phyloP scores from a whole-genome alignment of 1,140 invertebrate genomes.

The Xylocopa sonorina region DNA sequence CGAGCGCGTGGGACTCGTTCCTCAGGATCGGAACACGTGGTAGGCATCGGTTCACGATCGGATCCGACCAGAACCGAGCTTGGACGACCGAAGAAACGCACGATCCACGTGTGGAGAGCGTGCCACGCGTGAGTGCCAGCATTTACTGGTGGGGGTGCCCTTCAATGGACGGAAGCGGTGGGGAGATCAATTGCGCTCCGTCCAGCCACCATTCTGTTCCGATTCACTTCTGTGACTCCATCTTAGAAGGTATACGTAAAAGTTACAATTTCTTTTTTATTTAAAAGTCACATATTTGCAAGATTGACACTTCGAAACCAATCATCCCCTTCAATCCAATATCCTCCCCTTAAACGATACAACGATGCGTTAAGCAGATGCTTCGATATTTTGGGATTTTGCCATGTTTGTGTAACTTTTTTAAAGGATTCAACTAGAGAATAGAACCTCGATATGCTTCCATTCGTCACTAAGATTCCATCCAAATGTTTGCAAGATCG shows the following conservation, averaged over 20 bases:
- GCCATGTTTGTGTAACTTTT: no score
- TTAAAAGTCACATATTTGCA: no score
- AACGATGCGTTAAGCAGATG: no score
- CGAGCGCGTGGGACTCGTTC: conserved; percentile 63
- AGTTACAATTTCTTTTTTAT: no score
- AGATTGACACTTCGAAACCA: no score
- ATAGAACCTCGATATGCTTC: no score
- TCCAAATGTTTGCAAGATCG: background rate
- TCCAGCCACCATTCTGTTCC: background rate
- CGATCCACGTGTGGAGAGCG: conserved; percentile 79
- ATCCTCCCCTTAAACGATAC: no score
- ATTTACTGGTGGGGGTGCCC: conserved; percentile 55
- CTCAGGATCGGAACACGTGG: conserved; percentile 72
- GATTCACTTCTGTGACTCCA: background rate
- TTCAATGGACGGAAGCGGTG: conserved; percentile 16
- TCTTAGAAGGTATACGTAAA: no score
- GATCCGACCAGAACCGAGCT: conserved; percentile 68
- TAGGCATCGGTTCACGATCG: conserved; percentile 73
- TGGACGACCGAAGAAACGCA: conserved; percentile 67
- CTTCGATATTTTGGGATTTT: no score
- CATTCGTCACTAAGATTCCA: no score
- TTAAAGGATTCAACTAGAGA: no score
- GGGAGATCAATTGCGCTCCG: conserved; percentile 43
- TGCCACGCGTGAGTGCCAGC: conserved; percentile 77
- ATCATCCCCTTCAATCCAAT: no score